These are phyloP conservation scores for Lochmaea capreae DNA, from an alignment of 2,888 invertebrate genomes.

Conservation along the genomic window DNA sequence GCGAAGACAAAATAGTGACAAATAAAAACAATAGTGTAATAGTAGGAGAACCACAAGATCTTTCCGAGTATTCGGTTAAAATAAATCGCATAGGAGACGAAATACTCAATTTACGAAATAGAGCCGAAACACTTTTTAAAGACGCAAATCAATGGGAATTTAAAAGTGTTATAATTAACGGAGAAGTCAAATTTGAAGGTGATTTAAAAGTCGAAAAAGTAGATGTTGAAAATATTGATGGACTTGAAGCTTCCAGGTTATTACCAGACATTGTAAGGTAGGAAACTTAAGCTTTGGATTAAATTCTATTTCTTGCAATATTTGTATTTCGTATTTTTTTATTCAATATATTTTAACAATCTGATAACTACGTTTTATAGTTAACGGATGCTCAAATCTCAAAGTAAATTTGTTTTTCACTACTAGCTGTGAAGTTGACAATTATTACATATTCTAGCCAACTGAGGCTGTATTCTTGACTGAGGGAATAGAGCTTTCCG, in stretches of 20 bases:
- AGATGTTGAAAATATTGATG: constrained; percentile 57
- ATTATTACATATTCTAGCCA: too few species aligned
- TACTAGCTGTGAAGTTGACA: too few species aligned
- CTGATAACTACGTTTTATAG: too few species aligned
- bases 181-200: constrained; percentile 57
- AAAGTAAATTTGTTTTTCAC: too few species aligned
- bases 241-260: constrained; percentile 54
- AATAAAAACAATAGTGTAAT: background rate
- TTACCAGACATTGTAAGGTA: constrained; percentile 56
- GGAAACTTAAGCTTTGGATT: background rate
- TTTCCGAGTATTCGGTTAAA: constrained; percentile 17
- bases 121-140: constrained; percentile 40
- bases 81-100: constrained; percentile 22
- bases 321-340: background rate
- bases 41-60: constrained; percentile 18
- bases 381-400: too few species aligned
- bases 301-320: background rate
- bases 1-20: background rate
- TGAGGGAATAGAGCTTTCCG: too few species aligned
- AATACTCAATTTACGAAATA: constrained; percentile 43
- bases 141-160: constrained; percentile 29
- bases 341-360: too few species aligned
- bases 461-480: too few species aligned
- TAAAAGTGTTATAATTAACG: constrained; percentile 58
- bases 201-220: constrained; percentile 42